These are phyloP conservation scores for Catocala nupta DNA, from an alignment of 2,888 invertebrate genomes.

Conservation along the genomic window DNA sequence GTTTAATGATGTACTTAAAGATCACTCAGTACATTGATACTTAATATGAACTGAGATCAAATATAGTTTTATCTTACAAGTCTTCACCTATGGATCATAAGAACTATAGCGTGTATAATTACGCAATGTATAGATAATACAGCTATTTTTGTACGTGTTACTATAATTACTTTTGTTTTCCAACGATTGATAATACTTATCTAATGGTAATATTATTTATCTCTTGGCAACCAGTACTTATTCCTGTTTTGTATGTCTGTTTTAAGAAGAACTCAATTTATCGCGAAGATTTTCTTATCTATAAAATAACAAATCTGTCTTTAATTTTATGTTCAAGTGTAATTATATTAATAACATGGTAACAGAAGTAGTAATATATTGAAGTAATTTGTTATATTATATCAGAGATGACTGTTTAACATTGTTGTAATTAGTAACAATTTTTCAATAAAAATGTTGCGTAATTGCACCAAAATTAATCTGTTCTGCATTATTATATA, in stretches of 20 bases:
- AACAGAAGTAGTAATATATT: constrained; percentile 26
- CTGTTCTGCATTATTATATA: too few relatives aligned
- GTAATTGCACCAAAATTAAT: too few relatives aligned
- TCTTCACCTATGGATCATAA: constrained; percentile 13
- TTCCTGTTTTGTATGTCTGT: constrained; percentile 53
- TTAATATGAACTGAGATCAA: background rate
- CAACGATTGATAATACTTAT: constrained; percentile 22
- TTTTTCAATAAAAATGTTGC: too few relatives aligned
- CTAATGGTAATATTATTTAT: constrained; percentile 28
- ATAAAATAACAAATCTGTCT: constrained; percentile 51
- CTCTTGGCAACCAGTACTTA: constrained; percentile 42
- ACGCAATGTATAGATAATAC: constrained; percentile 35
- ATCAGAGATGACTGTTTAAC: background rate
- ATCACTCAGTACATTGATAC: background rate
- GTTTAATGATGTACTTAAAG: too few relatives aligned
- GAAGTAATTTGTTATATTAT: background rate
- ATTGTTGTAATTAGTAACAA: background rate
- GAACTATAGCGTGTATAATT: constrained; percentile 20
- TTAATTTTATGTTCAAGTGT: constrained; percentile 29
- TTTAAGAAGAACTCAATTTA: constrained; percentile 33
- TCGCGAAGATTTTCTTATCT: constrained; percentile 47
- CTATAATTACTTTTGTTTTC: constrained; percentile 47
- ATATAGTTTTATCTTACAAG: background rate
- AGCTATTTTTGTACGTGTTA: constrained; percentile 40
- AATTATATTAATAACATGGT: constrained; percentile 43